Percentiles rank a stretch among this genome's conserved stretches.
Conservation (phyloP, 2,888 invertebrate genomes). For the Mesopsocus fuscifrons region DNA sequence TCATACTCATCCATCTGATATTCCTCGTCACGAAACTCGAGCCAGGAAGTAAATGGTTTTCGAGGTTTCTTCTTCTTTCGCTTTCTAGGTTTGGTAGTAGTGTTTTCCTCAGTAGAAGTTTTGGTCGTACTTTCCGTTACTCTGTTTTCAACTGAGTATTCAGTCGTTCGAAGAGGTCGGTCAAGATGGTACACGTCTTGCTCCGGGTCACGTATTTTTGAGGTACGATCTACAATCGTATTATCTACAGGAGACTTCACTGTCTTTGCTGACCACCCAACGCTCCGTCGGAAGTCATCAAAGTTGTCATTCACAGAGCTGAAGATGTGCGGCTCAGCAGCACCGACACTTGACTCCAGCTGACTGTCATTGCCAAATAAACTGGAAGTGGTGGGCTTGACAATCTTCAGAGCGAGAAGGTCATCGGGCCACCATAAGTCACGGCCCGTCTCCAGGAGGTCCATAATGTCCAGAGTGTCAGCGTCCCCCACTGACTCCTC, state of each 20-base stretch:
- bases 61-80: neutral
- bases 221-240: neutral
- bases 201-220: too few relatives aligned
- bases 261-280: neutral
- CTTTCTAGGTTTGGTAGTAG: conserved; percentile 5
- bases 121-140: neutral
- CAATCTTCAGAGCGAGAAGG: neutral
- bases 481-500: conserved; percentile 11
- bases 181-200: neutral
- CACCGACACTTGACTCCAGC: neutral
- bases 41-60: conserved; percentile 6
- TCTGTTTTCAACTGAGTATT: neutral
- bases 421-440: conserved; percentile 8
- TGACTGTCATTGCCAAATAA: neutral
- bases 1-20: conserved; percentile 8
- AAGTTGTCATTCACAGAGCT: neutral
- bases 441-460: conserved; percentile 1
- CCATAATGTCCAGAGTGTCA: neutral
- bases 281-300: neutral
- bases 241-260: neutral
- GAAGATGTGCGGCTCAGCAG: neutral
- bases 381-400: neutral
- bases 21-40: conserved; percentile 7
- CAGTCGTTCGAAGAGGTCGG: neutral
- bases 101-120: neutral